These are phyloP conservation scores for Pilophorus perplexus DNA, from an alignment of 2,888 invertebrate genomes.

Conservation along the genomic window DNA sequence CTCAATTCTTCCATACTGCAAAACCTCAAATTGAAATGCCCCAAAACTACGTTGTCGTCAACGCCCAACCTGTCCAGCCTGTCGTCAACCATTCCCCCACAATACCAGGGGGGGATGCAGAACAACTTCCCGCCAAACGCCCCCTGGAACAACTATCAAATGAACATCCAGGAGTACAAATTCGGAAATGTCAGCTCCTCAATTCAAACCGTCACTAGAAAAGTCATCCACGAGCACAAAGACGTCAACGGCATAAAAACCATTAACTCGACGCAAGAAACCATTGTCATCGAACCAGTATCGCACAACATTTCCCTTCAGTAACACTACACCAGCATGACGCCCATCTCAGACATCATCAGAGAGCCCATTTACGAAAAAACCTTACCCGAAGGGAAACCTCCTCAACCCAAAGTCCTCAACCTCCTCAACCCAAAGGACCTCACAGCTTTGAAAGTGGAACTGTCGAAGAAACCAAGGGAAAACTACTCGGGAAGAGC, in stretches of 20 bases:
- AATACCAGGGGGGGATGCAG: constrained; percentile 31
- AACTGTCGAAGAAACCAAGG: constrained; percentile 51
- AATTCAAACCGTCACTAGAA: constrained; percentile 44
- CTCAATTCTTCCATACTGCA: constrained; percentile 74
- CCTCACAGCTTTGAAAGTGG: constrained; percentile 51
- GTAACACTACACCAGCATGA: constrained; percentile 6
- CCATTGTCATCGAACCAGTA: constrained; percentile 34
- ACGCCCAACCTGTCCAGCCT: constrained; percentile 42
- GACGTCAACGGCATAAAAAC: constrained; percentile 45
- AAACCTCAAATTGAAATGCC: constrained; percentile 57
- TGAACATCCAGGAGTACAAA: constrained; percentile 46
- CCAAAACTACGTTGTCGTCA: constrained; percentile 48
- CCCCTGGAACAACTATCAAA: constrained; percentile 46
- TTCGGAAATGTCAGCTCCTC: constrained; percentile 43
- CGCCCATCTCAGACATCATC: constrained; percentile 12
- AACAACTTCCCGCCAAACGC: constrained; percentile 29
- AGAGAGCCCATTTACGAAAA: constrained; percentile 19
- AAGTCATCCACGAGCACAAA: constrained; percentile 44
- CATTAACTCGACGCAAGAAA: constrained; percentile 42
- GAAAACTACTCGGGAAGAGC: constrained; percentile 75
- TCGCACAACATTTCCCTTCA: constrained; percentile 4
- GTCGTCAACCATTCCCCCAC: constrained; percentile 24
- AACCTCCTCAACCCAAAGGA: constrained; percentile 55
- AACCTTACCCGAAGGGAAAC: not conserved
- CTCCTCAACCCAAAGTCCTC: constrained; percentile 41